Conservation (phyloP, 1,140 invertebrate species). For the Elymnias hypermnestra region DNA sequence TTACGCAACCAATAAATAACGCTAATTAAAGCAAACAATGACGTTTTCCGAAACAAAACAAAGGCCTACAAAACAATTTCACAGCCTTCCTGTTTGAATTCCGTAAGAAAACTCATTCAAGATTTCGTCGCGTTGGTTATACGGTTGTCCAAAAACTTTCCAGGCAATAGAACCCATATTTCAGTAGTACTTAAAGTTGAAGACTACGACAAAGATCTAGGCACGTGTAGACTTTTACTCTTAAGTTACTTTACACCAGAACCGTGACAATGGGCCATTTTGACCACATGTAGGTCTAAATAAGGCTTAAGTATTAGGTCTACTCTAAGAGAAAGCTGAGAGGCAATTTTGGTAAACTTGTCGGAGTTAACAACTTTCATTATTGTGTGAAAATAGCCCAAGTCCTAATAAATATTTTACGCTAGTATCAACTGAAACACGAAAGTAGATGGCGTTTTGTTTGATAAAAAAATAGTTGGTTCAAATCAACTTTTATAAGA, state of each 20-base stretch:
- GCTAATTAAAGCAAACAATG: constrained; percentile 22
- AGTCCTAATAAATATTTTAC: no score
- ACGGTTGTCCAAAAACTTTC: constrained; percentile 1
- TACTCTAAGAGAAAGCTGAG: constrained; percentile 27
- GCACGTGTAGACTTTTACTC: constrained; percentile 23
- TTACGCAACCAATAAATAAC: constrained; percentile 17
- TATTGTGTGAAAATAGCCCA: no score
- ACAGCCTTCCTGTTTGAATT: constrained; percentile 24
- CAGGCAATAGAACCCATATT: constrained; percentile 4
- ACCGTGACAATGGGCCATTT: constrained; percentile 37
- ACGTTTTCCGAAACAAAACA: constrained; percentile 25
- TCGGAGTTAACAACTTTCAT: neutral
- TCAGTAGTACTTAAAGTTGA: no score
- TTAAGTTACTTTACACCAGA: constrained; percentile 29
- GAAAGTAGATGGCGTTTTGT: no score
- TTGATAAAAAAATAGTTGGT: no score
- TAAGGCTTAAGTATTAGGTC: constrained; percentile 25
- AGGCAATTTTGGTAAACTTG: constrained; percentile 15
- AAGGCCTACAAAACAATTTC: constrained; percentile 16
- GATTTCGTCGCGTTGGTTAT: constrained; percentile 21
- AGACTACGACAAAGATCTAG: neutral
- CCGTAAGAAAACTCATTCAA: constrained; percentile 25
- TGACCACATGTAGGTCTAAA: constrained; percentile 31
- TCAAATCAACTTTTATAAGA: no score
- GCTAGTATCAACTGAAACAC: no score